phyloP scores from a whole-genome alignment of 1,140 invertebrate species.

The Lepidurus arcticus region DNA sequence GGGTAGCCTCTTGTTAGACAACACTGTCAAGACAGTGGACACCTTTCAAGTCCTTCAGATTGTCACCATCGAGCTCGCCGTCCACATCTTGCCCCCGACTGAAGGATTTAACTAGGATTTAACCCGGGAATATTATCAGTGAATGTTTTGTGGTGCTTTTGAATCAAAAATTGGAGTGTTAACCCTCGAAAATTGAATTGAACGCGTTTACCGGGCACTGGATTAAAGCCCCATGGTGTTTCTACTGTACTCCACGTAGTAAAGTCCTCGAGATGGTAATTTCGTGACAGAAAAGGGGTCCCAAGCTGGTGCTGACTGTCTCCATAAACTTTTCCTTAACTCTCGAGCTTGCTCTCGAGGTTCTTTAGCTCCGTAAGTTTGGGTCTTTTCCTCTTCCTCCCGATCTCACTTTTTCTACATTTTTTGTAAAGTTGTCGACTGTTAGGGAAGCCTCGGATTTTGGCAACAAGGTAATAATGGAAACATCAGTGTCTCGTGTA shows the following conservation, averaged over 20 bases:
- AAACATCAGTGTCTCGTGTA: slow-evolving; percentile 16
- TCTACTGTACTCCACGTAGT: neutral
- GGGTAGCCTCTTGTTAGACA: slow-evolving; percentile 17
- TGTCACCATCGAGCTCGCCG: neutral
- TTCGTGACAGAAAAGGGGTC: slow-evolving; percentile 14
- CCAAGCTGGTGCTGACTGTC: slow-evolving; percentile 3
- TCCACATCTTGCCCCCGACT: neutral
- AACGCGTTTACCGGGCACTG: neutral
- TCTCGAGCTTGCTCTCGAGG: neutral
- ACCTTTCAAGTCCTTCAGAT: neutral
- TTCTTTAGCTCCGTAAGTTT: neutral
- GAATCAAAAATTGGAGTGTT: neutral
- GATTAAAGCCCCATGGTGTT: slow-evolving; percentile 4
- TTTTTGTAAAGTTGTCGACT: neutral
- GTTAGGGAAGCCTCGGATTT: neutral
- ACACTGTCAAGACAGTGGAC: slow-evolving; percentile 5
- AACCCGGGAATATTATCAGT: neutral
- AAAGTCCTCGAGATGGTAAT: neutral
- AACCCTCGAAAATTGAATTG: neutral
- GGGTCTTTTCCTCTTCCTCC: neutral
- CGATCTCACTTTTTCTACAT: neutral
- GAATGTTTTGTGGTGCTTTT: neutral
- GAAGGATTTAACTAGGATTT: neutral
- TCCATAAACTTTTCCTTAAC: neutral
- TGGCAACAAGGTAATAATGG: slow-evolving; percentile 19